Base-by-base conservation (phyloP, 2,113 vertebrate genomes). In the Labeo rohita region DNA sequence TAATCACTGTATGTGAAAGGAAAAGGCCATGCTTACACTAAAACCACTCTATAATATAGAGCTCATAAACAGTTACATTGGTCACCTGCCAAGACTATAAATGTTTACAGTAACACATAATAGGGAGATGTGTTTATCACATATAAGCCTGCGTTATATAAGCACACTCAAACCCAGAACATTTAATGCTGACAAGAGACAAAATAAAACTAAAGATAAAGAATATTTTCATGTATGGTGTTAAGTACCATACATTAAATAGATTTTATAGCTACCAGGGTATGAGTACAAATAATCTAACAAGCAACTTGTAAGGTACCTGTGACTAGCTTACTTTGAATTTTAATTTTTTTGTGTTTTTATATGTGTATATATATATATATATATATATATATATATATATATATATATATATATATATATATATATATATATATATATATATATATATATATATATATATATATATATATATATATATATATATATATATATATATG, bases 111-210 rank as follows among this genome's bases (percentile, higher is more conserved):
- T 92, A 93, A 87, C 93, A 91, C 83, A 89, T 91, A 91, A 90
- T 90, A 92, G 92, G 95, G 96, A 94, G 92, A 92, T 93, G 92
- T 93, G 93, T 94, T 93, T 89, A 88, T 90, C 77, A 84, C 39
- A 0, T 65, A 21, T 16, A 47, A 70, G 66, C 66, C 66, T 16
- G 39, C 34, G 3, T 47, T 47, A 47, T 45, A 73, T 21, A 39
- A 47, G 15, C 43, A 70, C 50, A 43, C 34, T 79, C 21, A 56
- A 68, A 34, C 16, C 12, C 21, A 76, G 74, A 15, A 73, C 43
- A 47, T 59, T 36, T 36, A 68, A 63, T 36, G 76, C 15, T 76
- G 9, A 23, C 4, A 68, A 80, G 65, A 21, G 6, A 21, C 6
- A 49, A 72, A 68, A 66, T 8, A 54, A 63, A 65, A 18, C 13